Evolutionary conservation across 2,113 vertebrate species (phyloP).

Genomic region (Sceloporus undulatus): DNA sequence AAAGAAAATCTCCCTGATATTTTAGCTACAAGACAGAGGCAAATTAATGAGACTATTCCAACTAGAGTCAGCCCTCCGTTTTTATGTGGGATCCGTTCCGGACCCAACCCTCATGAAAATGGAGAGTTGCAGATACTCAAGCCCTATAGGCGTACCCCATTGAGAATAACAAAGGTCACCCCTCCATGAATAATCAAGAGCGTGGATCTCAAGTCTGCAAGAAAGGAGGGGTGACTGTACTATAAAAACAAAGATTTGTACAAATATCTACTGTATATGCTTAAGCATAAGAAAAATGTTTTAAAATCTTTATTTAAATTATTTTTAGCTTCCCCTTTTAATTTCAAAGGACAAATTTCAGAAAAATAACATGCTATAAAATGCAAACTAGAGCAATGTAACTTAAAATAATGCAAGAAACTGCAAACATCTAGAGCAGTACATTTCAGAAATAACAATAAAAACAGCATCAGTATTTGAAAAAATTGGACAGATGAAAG

Average conservation of each 20-base stretch:
- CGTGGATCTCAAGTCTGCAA: no score
- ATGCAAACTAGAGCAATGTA: not conserved
- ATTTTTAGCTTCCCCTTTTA: not conserved
- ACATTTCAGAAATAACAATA: constrained; percentile 5
- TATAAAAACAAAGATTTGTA: not conserved
- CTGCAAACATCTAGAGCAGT: not conserved
- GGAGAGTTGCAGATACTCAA: no score
- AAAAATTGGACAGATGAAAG: not conserved
- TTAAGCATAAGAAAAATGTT: not conserved
- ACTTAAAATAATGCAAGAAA: not conserved
- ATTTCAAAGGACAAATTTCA: not conserved
- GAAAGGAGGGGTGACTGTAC: no score
- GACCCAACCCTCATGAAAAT: no score
- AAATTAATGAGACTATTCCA: not conserved
- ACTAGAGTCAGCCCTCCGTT: not conserved
- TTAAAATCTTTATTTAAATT: not conserved
- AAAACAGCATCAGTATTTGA: not conserved
- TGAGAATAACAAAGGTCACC: no score
- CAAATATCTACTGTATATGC: not conserved
- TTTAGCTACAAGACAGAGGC: no score
- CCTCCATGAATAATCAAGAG: no score
- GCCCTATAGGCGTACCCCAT: no score
- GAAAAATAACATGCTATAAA: not conserved
- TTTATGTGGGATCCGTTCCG: no score
- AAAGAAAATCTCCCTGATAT: not conserved